A percentile compares a stretch with the other conserved stretches of the same genome.
These are phyloP conservation scores for Drosophila anceps DNA, from an alignment of 2,888 invertebrate species.

Conservation along the genomic window DNA sequence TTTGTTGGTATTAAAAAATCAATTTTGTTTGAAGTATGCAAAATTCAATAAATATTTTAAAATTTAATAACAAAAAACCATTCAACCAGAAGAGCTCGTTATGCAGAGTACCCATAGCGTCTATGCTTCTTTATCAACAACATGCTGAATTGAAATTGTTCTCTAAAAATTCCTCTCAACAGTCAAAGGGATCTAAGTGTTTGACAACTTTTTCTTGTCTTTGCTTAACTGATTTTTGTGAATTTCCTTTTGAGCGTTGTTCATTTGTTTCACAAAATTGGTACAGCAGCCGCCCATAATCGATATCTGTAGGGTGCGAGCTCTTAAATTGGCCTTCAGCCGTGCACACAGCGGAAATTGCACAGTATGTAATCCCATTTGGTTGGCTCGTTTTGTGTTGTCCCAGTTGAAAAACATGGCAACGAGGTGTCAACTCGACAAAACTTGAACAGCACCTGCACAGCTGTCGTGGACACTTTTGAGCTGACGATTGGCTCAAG, in stretches of 20 bases:
- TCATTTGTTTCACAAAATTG: constrained; percentile 10
- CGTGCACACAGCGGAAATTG: constrained; percentile 46
- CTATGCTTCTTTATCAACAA: not conserved
- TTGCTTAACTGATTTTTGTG: constrained; percentile 16
- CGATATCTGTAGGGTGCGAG: constrained; percentile 30
- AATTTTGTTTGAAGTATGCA: not conserved
- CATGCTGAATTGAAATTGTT: too few species aligned
- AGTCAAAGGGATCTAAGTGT: not conserved
- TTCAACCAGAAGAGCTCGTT: not conserved
- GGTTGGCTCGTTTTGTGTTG: constrained; percentile 32
- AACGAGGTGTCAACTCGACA: constrained; percentile 7
- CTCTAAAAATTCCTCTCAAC: not conserved
- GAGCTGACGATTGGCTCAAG: constrained; percentile 45
- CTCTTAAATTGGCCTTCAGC: constrained; percentile 23
- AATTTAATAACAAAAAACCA: not conserved
- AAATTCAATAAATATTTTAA: not conserved
- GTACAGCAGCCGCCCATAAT: constrained; percentile 33
- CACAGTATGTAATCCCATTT: constrained; percentile 59
- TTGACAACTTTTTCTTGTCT: not conserved
- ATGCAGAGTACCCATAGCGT: not conserved
- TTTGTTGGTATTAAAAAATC: not conserved
- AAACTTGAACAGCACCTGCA: constrained; percentile 39
- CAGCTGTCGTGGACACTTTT: constrained; percentile 29
- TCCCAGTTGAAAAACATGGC: constrained; percentile 45
- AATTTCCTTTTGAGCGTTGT: constrained; percentile 9